Base-by-base conservation (phyloP, 2,888 invertebrate species). In the Cryptosula pallasiana region DNA sequence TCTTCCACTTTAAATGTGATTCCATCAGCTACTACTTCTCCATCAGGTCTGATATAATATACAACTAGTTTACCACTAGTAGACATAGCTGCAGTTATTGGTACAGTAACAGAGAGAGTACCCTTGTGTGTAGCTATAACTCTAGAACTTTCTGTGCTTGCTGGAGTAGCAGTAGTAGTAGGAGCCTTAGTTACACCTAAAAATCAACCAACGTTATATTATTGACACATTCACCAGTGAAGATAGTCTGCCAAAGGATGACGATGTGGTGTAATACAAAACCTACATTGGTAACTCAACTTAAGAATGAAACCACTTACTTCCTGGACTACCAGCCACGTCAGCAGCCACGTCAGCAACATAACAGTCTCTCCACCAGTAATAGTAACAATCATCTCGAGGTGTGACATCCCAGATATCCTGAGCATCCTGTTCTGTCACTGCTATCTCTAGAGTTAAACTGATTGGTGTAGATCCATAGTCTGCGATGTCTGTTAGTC, bases 101-200 rank as follows among this genome's bases (percentile, higher is more conserved):
- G 25, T 34, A 63, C 63, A 63, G 63, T 29, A 5, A 63, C 9
- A 29, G 29, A 25, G 32, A 63, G n/a, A 25, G 63, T 63, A 29
- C 63, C 63, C 32, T 63, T 63, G 32, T 63, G 63, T 29, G 63
- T 63, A 63, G 63, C 63, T 5, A 32, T 63, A 63, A 63, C 32
- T 20, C 20, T 5, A 45, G 27, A 29, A 32, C 9, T 5, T 2
- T 9, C 32, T 32, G 63, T 20, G 2, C 29, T 63, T 27, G 63
- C 32, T 16, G 25, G n/a, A 23, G 20, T 9, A 16, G 57, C n/a
- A 9, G 34, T n/a, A 63, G 63, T 63, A 34, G 63, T 63, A 32
- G 27, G 3, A 13, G 63, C 34, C 2, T 32, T 45, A 13, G 45
- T 45, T 13, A 13, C 45, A 13, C 45, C 20, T 45, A n/a, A n/a